Conservation (phyloP, 2,888 invertebrate species). For the Alviniconcha strummeri region DNA sequence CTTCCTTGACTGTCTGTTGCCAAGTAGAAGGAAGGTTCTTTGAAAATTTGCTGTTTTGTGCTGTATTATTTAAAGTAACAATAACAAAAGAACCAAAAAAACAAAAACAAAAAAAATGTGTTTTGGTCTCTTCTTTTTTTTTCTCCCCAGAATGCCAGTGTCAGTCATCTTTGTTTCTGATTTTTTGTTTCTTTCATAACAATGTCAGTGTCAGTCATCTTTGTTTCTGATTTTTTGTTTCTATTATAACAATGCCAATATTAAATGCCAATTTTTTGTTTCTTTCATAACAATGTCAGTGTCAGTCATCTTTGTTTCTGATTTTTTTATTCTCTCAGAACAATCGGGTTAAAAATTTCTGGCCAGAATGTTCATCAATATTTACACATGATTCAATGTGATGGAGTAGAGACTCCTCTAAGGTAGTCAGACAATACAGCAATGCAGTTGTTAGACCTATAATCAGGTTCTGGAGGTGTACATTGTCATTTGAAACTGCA, state of each 20-base stretch:
- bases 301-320: neutral
- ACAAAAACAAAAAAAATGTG: neutral
- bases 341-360: neutral
- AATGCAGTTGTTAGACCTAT: no score
- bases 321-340: neutral
- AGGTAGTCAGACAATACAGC: no score
- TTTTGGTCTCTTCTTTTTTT: neutral
- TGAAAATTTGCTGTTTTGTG: no score
- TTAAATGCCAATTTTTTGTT: neutral
- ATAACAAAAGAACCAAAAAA: neutral
- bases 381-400: neutral
- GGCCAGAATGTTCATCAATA: neutral
- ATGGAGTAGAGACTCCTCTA: neutral
- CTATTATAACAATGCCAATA: neutral
- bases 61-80: no score
- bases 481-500: no score
- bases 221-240: neutral
- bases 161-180: neutral
- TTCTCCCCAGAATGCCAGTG: no score
- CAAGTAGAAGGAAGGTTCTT: no score
- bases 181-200: neutral
- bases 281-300: neutral
- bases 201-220: neutral
- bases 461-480: no score
- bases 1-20: no score